A percentile compares a stretch with the other conserved stretches of the same genome.
These are phyloP conservation scores for Podocnemis expansa DNA, from an alignment of 2,113 vertebrate genomes.

Conservation along the genomic window DNA sequence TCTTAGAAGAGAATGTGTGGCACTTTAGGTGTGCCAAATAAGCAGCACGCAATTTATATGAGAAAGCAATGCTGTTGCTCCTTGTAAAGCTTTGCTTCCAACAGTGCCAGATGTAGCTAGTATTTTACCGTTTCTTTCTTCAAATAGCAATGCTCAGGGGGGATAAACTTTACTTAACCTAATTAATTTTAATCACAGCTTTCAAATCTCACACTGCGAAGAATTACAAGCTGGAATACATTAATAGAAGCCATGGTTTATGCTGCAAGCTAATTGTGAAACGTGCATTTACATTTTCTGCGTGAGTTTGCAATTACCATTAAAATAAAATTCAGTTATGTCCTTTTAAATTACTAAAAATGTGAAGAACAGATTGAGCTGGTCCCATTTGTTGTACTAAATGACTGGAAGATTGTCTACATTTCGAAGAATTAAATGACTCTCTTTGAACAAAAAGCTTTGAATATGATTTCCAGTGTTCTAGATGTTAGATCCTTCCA, in stretches of 20 bases:
- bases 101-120: constrained; percentile 76
- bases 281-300: constrained; percentile 84
- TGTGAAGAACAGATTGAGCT: constrained; percentile 77
- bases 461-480: constrained; percentile 66
- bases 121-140: constrained; percentile 80
- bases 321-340: constrained; percentile 81
- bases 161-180: constrained; percentile 90
- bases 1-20: constrained; percentile 55
- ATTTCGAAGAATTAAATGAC: constrained; percentile 73
- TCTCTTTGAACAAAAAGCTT: constrained; percentile 50
- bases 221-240: constrained; percentile 86
- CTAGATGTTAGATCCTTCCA: constrained; percentile 56
- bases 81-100: constrained; percentile 73
- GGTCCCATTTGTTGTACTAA: constrained; percentile 70
- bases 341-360: constrained; percentile 80
- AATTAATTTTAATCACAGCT: constrained; percentile 91
- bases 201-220: constrained; percentile 87
- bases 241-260: constrained; percentile 83
- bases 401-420: constrained; percentile 71
- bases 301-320: constrained; percentile 83
- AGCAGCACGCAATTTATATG: constrained; percentile 57
- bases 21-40: constrained; percentile 67
- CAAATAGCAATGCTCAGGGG: constrained; percentile 82
- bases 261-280: constrained; percentile 82
- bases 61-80: constrained; percentile 43